Evolutionary conservation across 2,113 vertebrate species (phyloP).

Genomic region (Tupaia tana): DNA sequence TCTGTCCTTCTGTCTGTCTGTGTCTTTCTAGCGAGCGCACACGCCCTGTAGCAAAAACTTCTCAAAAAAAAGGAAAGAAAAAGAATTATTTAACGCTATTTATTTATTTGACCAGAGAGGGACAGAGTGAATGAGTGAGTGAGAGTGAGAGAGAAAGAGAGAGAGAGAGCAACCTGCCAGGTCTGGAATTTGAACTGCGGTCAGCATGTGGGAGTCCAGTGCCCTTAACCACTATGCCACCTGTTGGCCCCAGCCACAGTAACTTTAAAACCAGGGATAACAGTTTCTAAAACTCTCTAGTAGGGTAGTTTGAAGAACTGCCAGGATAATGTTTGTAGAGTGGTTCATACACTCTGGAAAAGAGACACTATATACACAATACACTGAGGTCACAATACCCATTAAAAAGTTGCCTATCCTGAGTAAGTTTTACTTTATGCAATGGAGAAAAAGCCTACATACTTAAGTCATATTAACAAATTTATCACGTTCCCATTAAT

Average conservation of each 20-base stretch:
- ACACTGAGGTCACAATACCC: background rate
- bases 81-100: too few species aligned
- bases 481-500: conserved; percentile 20
- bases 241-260: conserved; percentile 15
- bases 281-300: conserved; percentile 60
- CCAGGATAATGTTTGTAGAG: conserved; percentile 53
- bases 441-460: background rate
- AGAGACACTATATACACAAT: conserved; percentile 5
- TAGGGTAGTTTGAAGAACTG: conserved; percentile 49
- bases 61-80: too few species aligned
- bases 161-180: too few species aligned
- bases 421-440: conserved; percentile 12
- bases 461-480: conserved; percentile 44
- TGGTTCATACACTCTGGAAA: conserved; percentile 19
- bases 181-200: too few species aligned
- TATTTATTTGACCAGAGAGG: too few species aligned
- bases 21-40: too few species aligned
- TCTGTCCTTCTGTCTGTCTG: too few species aligned
- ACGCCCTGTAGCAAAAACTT: too few species aligned
- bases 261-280: conserved; percentile 68
- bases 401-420: background rate
- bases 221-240: background rate
- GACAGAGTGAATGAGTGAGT: too few species aligned
- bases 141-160: too few species aligned
- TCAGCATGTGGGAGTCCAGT: too few species aligned